Evolutionary conservation across 1,140 invertebrate species (phyloP).

Genomic region (Bombus superbus): DNA sequence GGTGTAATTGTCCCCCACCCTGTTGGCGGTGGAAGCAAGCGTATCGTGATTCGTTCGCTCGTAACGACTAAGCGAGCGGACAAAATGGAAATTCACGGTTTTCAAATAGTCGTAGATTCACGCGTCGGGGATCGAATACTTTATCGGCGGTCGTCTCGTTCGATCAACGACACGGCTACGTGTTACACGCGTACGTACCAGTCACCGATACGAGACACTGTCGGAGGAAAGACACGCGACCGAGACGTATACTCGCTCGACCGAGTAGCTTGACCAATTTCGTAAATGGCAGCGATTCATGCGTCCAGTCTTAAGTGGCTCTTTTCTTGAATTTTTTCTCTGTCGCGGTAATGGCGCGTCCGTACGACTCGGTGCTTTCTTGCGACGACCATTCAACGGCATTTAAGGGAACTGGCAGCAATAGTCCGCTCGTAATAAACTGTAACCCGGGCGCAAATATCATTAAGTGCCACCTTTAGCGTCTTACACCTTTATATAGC

Average conservation of each 20-base stretch:
- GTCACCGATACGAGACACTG: neutral
- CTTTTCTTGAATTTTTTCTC: constrained; percentile 28
- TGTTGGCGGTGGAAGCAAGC: neutral
- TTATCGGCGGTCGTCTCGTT: constrained; percentile 17
- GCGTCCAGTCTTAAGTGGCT: constrained; percentile 8
- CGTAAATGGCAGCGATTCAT: constrained; percentile 56
- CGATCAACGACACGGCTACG: constrained; percentile 2
- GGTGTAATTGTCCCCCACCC: constrained; percentile 54
- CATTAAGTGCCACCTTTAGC: constrained; percentile 20
- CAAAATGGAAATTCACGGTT: constrained; percentile 66
- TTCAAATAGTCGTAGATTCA: constrained; percentile 46
- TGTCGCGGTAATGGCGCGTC: neutral
- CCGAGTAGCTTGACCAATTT: constrained; percentile 56
- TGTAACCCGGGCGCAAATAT: constrained; percentile 26
- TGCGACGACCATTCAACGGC: constrained; percentile 28
- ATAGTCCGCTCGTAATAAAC: constrained; percentile 21
- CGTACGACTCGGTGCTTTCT: constrained; percentile 16
- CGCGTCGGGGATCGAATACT: constrained; percentile 1
- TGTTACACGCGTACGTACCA: too few species aligned
- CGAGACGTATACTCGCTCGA: neutral
- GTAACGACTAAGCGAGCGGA: constrained; percentile 59
- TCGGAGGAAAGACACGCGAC: neutral
- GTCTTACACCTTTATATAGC: neutral
- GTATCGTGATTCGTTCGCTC: constrained; percentile 27
- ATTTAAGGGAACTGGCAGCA: constrained; percentile 27